Evolutionary conservation across 2,113 vertebrate species (phyloP).

Genomic region (Mustela nigripes): DNA sequence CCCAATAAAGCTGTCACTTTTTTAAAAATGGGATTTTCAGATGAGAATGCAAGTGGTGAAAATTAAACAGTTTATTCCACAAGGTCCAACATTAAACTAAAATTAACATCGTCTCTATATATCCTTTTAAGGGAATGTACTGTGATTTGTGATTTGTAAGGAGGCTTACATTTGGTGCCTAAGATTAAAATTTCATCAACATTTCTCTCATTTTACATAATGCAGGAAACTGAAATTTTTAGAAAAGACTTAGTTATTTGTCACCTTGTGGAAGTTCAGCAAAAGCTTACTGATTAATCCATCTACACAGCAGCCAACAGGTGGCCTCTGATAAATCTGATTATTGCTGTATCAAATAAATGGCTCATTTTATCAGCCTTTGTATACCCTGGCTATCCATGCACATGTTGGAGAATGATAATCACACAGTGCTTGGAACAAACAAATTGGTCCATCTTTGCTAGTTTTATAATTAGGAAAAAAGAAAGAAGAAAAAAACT

Average conservation of each 20-base stretch:
- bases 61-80: not conserved
- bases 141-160: not conserved
- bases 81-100: not conserved
- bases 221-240: conserved; percentile 61
- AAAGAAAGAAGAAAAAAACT: not conserved
- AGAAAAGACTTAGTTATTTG: not conserved
- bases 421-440: conserved; percentile 71
- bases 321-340: conserved; percentile 82
- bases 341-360: conserved; percentile 84
- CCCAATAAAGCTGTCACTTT: not conserved
- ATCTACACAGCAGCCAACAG: conserved; percentile 58
- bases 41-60: not conserved
- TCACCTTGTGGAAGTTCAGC: conserved; percentile 77
- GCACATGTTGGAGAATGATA: conserved; percentile 72
- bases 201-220: not conserved
- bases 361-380: conserved; percentile 83
- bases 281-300: conserved; percentile 77
- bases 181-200: conserved; percentile 35
- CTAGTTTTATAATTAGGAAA: conserved; percentile 53
- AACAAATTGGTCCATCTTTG: conserved; percentile 79
- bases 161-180: not conserved
- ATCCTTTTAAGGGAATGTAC: not conserved
- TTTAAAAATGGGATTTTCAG: not conserved
- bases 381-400: conserved; percentile 63
- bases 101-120: not conserved